Evolutionary conservation across 2,797 vertebrate genomes (phyloP).

Genomic region (Anolis apletophallus): DNA sequence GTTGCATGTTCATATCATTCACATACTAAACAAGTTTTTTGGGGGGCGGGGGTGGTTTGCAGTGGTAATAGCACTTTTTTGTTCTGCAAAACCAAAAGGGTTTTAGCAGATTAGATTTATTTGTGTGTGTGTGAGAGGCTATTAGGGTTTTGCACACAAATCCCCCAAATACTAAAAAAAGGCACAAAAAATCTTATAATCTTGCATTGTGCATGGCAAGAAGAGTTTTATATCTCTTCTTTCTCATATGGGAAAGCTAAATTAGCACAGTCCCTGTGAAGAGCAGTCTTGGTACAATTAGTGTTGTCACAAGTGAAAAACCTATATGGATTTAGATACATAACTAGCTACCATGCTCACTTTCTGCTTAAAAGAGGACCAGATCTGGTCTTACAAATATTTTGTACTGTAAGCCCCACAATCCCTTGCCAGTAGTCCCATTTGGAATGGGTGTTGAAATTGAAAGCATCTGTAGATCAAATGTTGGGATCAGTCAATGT

Average conservation of each 20-base stretch:
- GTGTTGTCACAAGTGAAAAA: background rate
- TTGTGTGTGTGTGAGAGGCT: too few relatives aligned
- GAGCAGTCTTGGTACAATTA: background rate
- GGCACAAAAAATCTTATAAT: too few relatives aligned
- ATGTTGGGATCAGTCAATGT: background rate
- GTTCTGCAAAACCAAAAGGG: too few relatives aligned
- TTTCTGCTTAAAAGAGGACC: background rate
- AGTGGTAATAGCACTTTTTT: too few relatives aligned
- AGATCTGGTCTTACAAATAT: background rate
- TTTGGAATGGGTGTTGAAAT: background rate
- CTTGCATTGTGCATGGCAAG: too few relatives aligned
- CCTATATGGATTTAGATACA: background rate
- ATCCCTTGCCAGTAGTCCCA: background rate
- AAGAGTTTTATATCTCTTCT: too few relatives aligned
- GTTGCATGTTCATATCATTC: background rate
- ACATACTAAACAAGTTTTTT: background rate
- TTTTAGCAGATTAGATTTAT: too few relatives aligned
- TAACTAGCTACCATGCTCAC: background rate
- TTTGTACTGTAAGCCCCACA: background rate
- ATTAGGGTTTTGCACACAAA: too few relatives aligned
- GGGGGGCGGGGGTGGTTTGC: too few relatives aligned
- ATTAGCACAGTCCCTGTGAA: too few relatives aligned
- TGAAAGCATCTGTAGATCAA: background rate
- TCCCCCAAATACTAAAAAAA: too few relatives aligned
- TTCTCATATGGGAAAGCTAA: too few relatives aligned